phyloP scores from a whole-genome alignment of 2,888 invertebrate genomes.

The Athetis lepigone region DNA sequence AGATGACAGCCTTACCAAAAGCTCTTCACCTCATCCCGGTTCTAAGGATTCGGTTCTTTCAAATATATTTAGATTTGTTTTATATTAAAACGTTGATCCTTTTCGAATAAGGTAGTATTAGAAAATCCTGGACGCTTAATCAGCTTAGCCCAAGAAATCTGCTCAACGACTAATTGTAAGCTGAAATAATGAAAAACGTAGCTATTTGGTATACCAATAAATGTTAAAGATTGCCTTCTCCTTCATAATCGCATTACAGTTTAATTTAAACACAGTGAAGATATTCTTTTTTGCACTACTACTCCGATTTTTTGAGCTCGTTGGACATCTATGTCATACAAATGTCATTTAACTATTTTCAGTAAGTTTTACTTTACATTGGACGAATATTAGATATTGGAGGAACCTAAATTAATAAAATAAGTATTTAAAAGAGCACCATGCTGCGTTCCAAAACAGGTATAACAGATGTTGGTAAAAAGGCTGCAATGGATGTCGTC shows the following conservation, averaged over 20 bases:
- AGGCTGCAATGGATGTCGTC: too few species aligned
- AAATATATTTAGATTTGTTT: too few species aligned
- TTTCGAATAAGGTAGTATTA: too few species aligned
- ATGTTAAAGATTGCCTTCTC: neutral
- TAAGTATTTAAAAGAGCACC: too few species aligned
- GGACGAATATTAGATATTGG: constrained; percentile 6
- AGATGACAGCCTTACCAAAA: neutral
- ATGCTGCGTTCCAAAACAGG: too few species aligned
- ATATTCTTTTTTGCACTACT: neutral
- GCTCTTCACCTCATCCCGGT: neutral
- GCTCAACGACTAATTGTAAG: neutral
- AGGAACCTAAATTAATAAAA: constrained; percentile 17
- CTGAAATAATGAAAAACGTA: neutral
- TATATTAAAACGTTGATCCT: too few species aligned
- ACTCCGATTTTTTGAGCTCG: neutral
- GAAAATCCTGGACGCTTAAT: too few species aligned
- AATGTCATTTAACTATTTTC: too few species aligned
- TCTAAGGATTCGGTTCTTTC: too few species aligned
- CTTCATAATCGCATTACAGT: neutral
- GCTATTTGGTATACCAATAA: neutral
- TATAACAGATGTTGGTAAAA: too few species aligned
- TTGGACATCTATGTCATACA: too few species aligned
- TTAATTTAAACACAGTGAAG: neutral
- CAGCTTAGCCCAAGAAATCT: neutral
- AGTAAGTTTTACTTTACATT: constrained; percentile 1